These are phyloP conservation scores for Nasonia oneida DNA, from an alignment of 2,888 invertebrate species.

Conservation along the genomic window DNA sequence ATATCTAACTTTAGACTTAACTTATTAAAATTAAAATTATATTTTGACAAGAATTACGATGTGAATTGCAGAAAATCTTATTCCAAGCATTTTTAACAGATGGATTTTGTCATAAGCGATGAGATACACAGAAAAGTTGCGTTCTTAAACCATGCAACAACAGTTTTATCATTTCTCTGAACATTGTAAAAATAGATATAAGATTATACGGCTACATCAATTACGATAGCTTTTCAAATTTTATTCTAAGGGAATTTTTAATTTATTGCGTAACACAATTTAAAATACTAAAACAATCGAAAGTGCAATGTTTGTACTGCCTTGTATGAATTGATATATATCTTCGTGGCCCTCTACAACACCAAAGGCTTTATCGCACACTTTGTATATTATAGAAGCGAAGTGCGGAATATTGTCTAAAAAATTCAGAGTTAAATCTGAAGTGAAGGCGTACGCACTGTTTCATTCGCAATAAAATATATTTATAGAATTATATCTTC, in stretches of 20 bases:
- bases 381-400: not conserved
- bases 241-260: not conserved
- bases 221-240: not conserved
- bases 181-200: too few relatives aligned
- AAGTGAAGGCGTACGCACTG: too few relatives aligned
- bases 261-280: not conserved
- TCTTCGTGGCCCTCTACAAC: not conserved
- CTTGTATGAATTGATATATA: not conserved
- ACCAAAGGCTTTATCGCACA: not conserved
- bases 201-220: too few relatives aligned
- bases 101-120: too few relatives aligned
- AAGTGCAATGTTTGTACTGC: not conserved
- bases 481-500: too few relatives aligned
- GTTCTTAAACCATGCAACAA: not conserved
- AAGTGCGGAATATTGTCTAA: not conserved
- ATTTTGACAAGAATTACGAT: slow-evolving; percentile 2
- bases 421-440: not conserved
- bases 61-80: not conserved
- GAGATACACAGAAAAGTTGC: not conserved
- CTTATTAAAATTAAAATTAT: not conserved
- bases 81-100: not conserved
- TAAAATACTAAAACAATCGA: not conserved
- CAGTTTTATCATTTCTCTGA: not conserved
- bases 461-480: too few relatives aligned
- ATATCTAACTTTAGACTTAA: not conserved